phyloP scores from a whole-genome alignment of 2,888 invertebrate species.

The Cosmopolites sordidus region DNA sequence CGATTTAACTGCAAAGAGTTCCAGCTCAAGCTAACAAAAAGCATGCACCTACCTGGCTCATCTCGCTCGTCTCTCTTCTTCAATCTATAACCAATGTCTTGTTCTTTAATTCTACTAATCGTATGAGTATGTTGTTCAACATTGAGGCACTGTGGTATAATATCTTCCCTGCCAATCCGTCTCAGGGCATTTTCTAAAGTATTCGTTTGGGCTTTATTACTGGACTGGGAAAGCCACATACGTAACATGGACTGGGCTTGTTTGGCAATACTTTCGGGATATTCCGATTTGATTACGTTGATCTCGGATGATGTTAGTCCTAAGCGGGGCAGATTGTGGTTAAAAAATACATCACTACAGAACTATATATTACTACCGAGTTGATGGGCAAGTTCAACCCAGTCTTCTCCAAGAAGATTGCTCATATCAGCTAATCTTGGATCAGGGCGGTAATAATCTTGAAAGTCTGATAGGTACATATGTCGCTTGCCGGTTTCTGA shows the following conservation, averaged over 20 bases:
- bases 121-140: slow-evolving; percentile 53
- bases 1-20: background rate
- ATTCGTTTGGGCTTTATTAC: slow-evolving; percentile 49
- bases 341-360: too few relatives aligned
- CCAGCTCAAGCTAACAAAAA: background rate
- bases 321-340: too few relatives aligned
- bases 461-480: slow-evolving; percentile 54
- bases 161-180: slow-evolving; percentile 85
- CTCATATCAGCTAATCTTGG: slow-evolving; percentile 71
- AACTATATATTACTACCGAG: too few relatives aligned
- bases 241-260: slow-evolving; percentile 68
- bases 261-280: slow-evolving; percentile 68
- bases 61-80: slow-evolving; percentile 34
- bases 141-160: slow-evolving; percentile 79
- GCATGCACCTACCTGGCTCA: slow-evolving; percentile 6
- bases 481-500: slow-evolving; percentile 53
- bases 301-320: slow-evolving; percentile 68
- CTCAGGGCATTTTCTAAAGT: slow-evolving; percentile 79
- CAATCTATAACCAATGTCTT: slow-evolving; percentile 53
- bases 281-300: slow-evolving; percentile 68
- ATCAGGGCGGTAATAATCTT: slow-evolving; percentile 59
- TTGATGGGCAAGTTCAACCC: slow-evolving; percentile 66
- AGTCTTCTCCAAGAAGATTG: slow-evolving; percentile 66
- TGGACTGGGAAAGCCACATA: slow-evolving; percentile 56
- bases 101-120: slow-evolving; percentile 40